Percentiles rank a stretch among this genome's conserved stretches.
Evolutionary conservation across 2,888 invertebrate genomes (phyloP).

Genomic region (Sturmia bella): DNA sequence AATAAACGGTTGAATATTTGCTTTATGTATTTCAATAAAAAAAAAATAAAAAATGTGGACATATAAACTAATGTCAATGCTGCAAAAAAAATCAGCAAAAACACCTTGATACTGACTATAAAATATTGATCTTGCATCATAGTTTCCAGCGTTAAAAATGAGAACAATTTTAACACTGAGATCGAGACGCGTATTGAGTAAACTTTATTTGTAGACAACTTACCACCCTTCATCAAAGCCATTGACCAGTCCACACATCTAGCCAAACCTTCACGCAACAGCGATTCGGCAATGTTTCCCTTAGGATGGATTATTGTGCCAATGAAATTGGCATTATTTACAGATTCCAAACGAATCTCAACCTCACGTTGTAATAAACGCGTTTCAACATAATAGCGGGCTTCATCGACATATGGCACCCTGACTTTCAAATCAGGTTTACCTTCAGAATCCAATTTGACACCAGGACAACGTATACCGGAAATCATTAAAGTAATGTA

Average conservation of each 20-base stretch:
- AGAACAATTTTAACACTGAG: constrained; percentile 41
- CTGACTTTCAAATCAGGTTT: constrained; percentile 86
- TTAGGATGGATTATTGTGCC: constrained; percentile 96
- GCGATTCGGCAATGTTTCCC: constrained; percentile 95
- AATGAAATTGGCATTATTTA: constrained; percentile 95
- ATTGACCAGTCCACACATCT: constrained; percentile 97
- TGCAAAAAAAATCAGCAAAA: constrained; percentile 27
- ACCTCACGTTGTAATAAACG: constrained; percentile 95
- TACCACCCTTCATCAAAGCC: constrained; percentile 88
- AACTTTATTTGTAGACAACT: constrained; percentile 67
- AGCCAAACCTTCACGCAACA: constrained; percentile 95
- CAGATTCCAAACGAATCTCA: constrained; percentile 94
- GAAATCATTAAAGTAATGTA: constrained; percentile 97
- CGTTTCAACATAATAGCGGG: constrained; percentile 95
- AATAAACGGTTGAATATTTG: no score
- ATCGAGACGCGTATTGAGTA: constrained; percentile 32
- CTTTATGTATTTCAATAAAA: not conserved
- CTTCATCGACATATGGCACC: constrained; percentile 92
- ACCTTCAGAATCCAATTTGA: constrained; percentile 89
- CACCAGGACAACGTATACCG: constrained; percentile 93
- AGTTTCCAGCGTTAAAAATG: constrained; percentile 58
- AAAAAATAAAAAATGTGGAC: constrained; percentile 25
- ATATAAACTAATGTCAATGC: constrained; percentile 62
- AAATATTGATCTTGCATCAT: constrained; percentile 53
- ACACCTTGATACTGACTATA: constrained; percentile 62